Evolutionary conservation across 2,888 invertebrate species (phyloP).

Genomic region (Microdon myrmicae): DNA sequence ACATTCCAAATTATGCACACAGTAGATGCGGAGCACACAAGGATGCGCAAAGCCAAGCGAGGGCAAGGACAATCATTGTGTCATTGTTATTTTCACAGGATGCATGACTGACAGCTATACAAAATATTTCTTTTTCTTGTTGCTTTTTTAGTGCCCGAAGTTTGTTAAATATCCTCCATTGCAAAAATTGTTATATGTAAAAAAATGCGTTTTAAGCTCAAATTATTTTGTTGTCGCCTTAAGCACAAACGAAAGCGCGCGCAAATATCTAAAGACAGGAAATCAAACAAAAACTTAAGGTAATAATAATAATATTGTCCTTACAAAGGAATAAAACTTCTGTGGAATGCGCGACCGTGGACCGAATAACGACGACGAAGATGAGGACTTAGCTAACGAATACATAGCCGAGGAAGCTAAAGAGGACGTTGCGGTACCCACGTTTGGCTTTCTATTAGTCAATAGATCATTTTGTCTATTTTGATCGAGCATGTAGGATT

Average conservation of each 20-base stretch:
- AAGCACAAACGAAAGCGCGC: constrained; percentile 21
- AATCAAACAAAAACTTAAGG: constrained; percentile 30
- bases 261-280: constrained; percentile 9
- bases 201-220: not conserved
- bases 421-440: constrained; percentile 57
- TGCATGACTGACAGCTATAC: constrained; percentile 2
- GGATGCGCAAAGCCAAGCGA: constrained; percentile 28
- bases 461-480: constrained; percentile 39
- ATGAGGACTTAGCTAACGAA: constrained; percentile 63
- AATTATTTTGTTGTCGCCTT: constrained; percentile 1
- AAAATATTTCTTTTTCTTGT: constrained; percentile 9
- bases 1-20: constrained; percentile 30
- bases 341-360: constrained; percentile 68
- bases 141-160: constrained; percentile 10
- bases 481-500: constrained; percentile 58
- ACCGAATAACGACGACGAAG: constrained; percentile 69
- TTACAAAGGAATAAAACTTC: constrained; percentile 67
- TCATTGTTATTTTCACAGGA: constrained; percentile 28
- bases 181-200: constrained; percentile 16
- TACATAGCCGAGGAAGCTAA: constrained; percentile 55
- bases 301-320: constrained; percentile 41
- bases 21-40: too few species aligned
- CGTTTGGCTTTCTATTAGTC: constrained; percentile 52
- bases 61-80: constrained; percentile 30
- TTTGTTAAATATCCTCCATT: constrained; percentile 5